Evolutionary conservation across 2,797 vertebrate species (phyloP), one percentile per base, ranked within the genome.

Genomic region (Gila robusta): DNA sequence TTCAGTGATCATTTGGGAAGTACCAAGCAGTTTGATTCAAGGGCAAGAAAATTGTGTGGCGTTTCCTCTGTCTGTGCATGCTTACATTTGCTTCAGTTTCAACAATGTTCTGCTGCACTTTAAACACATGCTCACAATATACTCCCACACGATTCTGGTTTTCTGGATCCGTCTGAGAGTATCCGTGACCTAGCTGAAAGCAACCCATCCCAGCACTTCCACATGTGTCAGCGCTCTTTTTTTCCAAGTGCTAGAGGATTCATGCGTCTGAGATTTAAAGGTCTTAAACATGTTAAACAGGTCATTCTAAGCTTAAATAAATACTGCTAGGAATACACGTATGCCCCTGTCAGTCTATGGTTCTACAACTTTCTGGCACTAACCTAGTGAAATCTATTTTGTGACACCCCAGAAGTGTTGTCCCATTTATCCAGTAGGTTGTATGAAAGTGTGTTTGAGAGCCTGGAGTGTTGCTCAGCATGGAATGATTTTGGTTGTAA

Each of bases 271-370:
- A 79, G 88, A 84, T 87, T 86, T 86, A 66, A 7, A 77, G 64
- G 87, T 54, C 83, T 87, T 88, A 91, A 85, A 76, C 14, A 71
- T 72, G 67, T 89, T 87, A 87, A 81, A 56, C 69, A n/a, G 85
- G 79, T 87, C 41, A 79, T 72, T 82, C 72, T 85, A 74, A 85
- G 86, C 73, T 77, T 70, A 37, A 78, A 49, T 69, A 83, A 74
- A 82, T 85, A 37, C 62, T 74, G 28, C 8, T 74, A 26, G 81
- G 62, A 69, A 28, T 81, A 71, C 78, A 78, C 12, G 19, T 52
- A 59, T 62, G 72, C 77, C 19, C 9, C 54, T 62, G 66, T 78
- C 21, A 84, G 23, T 84, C 62, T 26, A 56, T n/a, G 66, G 47
- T 62, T 85, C 7, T n/a, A 67, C 14, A 21, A 47, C 74, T 41